Conservation (phyloP, 2,797 vertebrate genomes). For the Columba guinea region DNA sequence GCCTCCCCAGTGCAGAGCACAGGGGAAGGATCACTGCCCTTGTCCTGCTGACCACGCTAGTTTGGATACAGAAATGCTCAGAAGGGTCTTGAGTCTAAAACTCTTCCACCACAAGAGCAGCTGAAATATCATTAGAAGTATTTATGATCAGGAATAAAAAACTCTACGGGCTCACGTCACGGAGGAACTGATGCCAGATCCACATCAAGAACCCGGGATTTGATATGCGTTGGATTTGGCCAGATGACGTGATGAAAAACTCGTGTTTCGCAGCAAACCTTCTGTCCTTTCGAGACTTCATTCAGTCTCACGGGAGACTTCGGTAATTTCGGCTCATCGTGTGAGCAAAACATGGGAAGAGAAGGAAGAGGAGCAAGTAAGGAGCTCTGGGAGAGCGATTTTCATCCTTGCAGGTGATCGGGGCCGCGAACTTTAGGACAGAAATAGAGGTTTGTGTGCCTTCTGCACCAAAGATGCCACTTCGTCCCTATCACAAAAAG, state of each 20-base stretch:
- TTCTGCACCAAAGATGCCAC: background rate
- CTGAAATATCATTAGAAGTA: background rate
- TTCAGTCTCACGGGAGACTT: background rate
- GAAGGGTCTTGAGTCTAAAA: background rate
- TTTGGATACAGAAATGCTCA: background rate
- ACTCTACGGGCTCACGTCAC: fast-evolving
- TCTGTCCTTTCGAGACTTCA: background rate
- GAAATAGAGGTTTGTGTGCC: fast-evolving
- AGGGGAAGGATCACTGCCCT: too few species aligned
- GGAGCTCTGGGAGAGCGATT: background rate
- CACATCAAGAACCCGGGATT: fast-evolving
- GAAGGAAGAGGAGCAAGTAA: background rate
- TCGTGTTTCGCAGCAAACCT: background rate
- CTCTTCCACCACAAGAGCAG: background rate
- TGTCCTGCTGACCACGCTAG: too few species aligned
- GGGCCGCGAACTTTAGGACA: background rate
- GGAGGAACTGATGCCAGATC: background rate
- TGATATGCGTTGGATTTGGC: background rate
- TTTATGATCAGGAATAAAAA: background rate
- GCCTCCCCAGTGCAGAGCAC: too few species aligned
- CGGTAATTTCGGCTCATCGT: background rate
- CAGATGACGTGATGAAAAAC: fast-evolving
- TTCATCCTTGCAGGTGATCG: background rate
- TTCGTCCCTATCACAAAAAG: background rate
- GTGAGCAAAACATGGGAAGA: background rate